phyloP scores from a whole-genome alignment of 2,113 vertebrate genomes.

The Hippolais icterina region DNA sequence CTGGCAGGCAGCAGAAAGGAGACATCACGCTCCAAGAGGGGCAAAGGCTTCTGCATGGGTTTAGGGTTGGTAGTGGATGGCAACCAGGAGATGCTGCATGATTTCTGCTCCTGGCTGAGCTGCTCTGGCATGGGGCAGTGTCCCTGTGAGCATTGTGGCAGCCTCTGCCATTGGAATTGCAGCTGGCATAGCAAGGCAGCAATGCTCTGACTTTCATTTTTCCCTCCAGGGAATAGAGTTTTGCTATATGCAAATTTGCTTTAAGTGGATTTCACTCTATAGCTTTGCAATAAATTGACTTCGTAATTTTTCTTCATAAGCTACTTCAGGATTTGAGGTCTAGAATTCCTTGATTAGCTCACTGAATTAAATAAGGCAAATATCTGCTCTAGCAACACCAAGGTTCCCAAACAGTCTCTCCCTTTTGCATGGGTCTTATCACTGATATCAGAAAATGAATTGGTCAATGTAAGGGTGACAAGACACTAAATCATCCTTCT shows the following conservation, averaged over 20 bases:
- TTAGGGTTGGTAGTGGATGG: fast-evolving
- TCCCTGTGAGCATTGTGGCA: fast-evolving
- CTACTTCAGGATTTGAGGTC: neutral
- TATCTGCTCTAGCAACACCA: neutral
- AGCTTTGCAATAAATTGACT: neutral
- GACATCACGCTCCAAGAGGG: neutral
- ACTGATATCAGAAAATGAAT: neutral
- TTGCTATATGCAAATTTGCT: neutral
- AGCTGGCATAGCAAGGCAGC: neutral
- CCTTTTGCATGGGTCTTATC: neutral
- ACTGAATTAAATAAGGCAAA: neutral
- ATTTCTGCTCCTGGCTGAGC: neutral
- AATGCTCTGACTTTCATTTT: neutral
- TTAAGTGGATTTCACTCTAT: neutral
- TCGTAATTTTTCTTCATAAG: neutral
- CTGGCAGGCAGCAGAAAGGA: neutral
- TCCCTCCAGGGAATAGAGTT: neutral
- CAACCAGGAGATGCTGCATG: neutral
- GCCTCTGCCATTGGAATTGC: neutral
- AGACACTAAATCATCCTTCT: neutral
- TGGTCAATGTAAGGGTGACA: neutral
- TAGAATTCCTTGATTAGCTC: neutral
- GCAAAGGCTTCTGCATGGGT: neutral
- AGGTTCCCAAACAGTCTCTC: neutral
- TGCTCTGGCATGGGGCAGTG: fast-evolving